These are phyloP conservation scores for Drosophila nasuta DNA, from an alignment of 1,140 invertebrate genomes.

Conservation along the genomic window DNA sequence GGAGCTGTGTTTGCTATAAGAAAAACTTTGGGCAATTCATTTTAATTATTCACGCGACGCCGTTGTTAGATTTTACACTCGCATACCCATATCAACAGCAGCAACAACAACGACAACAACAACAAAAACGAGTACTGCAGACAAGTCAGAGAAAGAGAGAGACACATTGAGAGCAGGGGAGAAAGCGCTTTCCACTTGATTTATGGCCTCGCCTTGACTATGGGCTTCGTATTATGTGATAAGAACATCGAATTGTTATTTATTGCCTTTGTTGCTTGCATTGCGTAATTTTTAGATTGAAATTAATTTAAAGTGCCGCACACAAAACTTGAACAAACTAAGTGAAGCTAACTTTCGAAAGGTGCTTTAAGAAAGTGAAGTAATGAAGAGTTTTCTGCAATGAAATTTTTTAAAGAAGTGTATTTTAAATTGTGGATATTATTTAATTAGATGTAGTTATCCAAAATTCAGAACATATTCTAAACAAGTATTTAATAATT, in stretches of 20 bases:
- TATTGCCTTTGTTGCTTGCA: conserved; percentile 60
- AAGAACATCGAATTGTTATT: conserved; percentile 83
- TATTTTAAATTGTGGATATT: too few species aligned
- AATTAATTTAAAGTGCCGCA: conserved; percentile 55
- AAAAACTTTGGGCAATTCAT: conserved; percentile 69
- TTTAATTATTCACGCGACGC: conserved; percentile 78
- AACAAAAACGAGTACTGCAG: conserved; percentile 15
- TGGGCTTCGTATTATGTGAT: conserved; percentile 66
- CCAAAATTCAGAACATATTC: too few species aligned
- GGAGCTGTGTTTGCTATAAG: not conserved
- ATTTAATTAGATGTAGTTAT: too few species aligned
- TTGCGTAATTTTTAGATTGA: conserved; percentile 53
- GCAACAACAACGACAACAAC: conserved; percentile 15
- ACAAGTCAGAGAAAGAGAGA: not conserved
- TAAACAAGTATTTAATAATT: too few species aligned
- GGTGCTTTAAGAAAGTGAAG: not conserved
- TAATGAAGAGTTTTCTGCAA: not conserved
- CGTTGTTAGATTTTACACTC: conserved; percentile 70
- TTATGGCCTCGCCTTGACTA: conserved; percentile 61
- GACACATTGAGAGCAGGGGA: not conserved
- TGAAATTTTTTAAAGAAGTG: too few species aligned
- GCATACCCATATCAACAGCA: conserved; percentile 48
- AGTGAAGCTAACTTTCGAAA: not conserved
- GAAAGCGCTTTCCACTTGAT: conserved; percentile 69
- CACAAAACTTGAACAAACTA: conserved; percentile 1